Percentiles rank a stretch among this genome's conserved stretches.
phyloP scores from a whole-genome alignment of 1,140 invertebrate species.

The Brachionus sp. region DNA sequence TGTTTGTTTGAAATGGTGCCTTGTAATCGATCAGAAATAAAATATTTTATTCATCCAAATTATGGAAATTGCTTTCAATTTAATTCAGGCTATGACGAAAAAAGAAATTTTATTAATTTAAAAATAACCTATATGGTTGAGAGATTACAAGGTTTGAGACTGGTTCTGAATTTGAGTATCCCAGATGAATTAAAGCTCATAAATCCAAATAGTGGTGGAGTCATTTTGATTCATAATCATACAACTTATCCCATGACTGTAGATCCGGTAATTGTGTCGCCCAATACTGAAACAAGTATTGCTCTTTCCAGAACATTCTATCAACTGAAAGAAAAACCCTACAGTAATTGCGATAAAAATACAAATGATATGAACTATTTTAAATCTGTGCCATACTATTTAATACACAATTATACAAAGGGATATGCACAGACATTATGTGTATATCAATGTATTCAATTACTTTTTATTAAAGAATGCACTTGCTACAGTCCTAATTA shows the following conservation, averaged over 20 bases:
- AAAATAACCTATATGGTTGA: background rate
- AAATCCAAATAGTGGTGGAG: background rate
- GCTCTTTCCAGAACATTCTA: background rate
- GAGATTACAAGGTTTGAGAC: background rate
- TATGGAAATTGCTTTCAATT: slow-evolving; percentile 35
- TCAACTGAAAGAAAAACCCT: background rate
- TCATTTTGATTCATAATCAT: slow-evolving; percentile 32
- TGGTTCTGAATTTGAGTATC: background rate
- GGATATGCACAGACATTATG: background rate
- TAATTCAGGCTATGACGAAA: background rate
- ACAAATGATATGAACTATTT: background rate
- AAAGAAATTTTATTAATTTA: background rate
- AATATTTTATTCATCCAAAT: background rate
- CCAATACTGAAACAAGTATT: slow-evolving; percentile 19
- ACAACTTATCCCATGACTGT: background rate
- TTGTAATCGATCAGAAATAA: background rate
- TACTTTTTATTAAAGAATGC: background rate
- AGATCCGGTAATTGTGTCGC: background rate
- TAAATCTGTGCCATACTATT: background rate
- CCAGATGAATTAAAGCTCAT: background rate
- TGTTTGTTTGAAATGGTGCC: background rate
- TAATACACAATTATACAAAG: background rate
- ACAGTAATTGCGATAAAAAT: background rate
- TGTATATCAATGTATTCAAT: background rate
- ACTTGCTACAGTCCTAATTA: background rate